Percentiles rank a stretch among this genome's conserved stretches.
Conservation (phyloP, 2,113 vertebrate species). For the Grammomys dolichurus region DNA sequence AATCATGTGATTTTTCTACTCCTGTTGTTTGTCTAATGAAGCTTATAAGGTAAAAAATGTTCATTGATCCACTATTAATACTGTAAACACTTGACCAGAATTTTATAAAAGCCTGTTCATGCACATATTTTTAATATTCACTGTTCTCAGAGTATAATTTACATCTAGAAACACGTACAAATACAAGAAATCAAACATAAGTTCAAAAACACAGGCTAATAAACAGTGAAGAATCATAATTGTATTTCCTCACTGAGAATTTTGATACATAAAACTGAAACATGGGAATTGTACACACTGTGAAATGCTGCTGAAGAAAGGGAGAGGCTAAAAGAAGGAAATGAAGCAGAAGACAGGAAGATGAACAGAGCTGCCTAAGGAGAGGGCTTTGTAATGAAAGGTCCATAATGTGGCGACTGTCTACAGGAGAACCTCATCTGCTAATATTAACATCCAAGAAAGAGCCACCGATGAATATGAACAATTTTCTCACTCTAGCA, state of each 20-base stretch:
- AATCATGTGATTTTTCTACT: neutral
- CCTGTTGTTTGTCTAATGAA: neutral
- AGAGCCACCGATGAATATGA: slow-evolving; percentile 69
- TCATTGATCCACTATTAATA: neutral
- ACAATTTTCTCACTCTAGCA: slow-evolving; percentile 67
- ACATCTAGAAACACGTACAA: neutral
- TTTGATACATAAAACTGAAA: neutral
- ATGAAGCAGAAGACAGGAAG: neutral
- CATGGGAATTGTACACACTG: neutral
- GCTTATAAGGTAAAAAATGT: neutral
- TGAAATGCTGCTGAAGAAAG: neutral
- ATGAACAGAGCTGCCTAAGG: slow-evolving; percentile 31
- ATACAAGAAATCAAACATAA: neutral
- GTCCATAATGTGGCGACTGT: neutral
- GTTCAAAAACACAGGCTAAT: neutral
- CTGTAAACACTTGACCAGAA: neutral
- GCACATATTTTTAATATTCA: neutral
- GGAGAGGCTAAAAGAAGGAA: neutral
- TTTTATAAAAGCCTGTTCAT: neutral
- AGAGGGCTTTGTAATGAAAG: slow-evolving; percentile 58
- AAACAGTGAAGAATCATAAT: neutral
- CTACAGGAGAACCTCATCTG: slow-evolving; percentile 46
- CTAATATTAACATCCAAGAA: slow-evolving; percentile 70
- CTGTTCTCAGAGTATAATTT: neutral
- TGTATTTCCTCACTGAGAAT: neutral